These are phyloP conservation scores for Coendou prehensilis DNA, from an alignment of 2,797 vertebrate genomes.

Conservation along the genomic window DNA sequence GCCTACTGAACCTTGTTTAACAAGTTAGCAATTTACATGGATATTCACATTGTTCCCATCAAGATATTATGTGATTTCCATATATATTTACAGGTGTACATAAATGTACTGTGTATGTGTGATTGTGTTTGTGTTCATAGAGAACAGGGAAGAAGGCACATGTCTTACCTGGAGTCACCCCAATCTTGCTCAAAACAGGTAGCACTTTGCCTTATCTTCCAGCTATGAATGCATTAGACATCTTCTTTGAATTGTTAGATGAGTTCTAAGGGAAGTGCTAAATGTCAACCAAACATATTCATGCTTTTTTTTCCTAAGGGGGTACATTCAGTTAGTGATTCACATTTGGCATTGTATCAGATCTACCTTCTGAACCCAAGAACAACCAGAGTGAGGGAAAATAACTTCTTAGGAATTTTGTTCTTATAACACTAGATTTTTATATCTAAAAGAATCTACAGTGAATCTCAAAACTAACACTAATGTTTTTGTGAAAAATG, in stretches of 20 bases:
- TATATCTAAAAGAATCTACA: background rate
- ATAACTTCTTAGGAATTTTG: slow-evolving; percentile 38
- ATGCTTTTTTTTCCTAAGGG: slow-evolving; percentile 3
- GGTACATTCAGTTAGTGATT: slow-evolving; percentile 59
- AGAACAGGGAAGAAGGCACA: background rate
- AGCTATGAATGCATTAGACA: background rate
- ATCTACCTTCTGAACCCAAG: background rate
- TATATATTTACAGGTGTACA: background rate
- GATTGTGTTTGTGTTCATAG: background rate
- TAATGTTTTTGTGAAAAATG: background rate
- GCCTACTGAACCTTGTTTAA: background rate
- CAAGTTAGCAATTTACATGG: background rate
- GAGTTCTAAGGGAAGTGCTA: slow-evolving; percentile 4
- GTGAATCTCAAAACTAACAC: background rate
- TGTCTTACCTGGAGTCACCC: background rate
- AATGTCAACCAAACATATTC: slow-evolving; percentile 48
- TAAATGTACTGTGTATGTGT: background rate
- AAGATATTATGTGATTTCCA: background rate
- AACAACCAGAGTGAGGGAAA: slow-evolving; percentile 12
- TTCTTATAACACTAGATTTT: slow-evolving; percentile 2
- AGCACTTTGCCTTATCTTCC: background rate
- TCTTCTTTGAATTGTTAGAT: slow-evolving; percentile 43
- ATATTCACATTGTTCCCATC: background rate
- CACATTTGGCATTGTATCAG: slow-evolving; percentile 55
- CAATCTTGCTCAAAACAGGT: background rate